These are phyloP conservation scores for Papilio protenor DNA, from an alignment of 2,888 invertebrate species.

Conservation along the genomic window DNA sequence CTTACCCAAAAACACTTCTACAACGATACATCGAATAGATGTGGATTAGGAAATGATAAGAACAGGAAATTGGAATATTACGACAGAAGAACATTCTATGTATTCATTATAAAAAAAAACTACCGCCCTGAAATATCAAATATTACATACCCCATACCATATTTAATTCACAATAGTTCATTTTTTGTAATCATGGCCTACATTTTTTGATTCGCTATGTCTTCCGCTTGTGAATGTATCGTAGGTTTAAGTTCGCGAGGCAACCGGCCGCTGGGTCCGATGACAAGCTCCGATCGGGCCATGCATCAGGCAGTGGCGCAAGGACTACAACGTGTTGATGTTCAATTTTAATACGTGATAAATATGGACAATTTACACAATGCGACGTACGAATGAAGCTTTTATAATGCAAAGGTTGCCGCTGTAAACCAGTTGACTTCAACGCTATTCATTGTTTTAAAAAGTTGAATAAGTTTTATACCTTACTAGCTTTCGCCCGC, in stretches of 20 bases:
- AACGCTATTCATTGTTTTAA: neutral
- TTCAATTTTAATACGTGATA: constrained; percentile 39
- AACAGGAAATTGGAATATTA: neutral
- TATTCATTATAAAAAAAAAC: neutral
- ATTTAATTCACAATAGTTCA: neutral
- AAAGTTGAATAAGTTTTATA: neutral
- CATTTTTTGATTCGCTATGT: neutral
- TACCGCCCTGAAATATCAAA: no score
- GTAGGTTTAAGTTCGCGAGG: constrained; percentile 29
- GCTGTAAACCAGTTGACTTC: neutral
- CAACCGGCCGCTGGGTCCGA: constrained; percentile 46
- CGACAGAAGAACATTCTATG: neutral
- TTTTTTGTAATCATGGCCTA: neutral
- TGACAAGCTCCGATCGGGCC: constrained; percentile 55
- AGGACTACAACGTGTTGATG: constrained; percentile 57
- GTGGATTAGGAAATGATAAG: neutral
- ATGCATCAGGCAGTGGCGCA: constrained; percentile 56
- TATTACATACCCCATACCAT: no score
- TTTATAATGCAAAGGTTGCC: constrained; percentile 48
- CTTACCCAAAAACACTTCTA: neutral
- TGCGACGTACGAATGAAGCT: constrained; percentile 18
- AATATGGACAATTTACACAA: constrained; percentile 29
- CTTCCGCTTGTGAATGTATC: constrained; percentile 19
- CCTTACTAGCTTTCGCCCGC: no score
- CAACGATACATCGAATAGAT: neutral